Base-by-base conservation (phyloP, 2,113 vertebrate genomes). In the Salvator merianae region DNA sequence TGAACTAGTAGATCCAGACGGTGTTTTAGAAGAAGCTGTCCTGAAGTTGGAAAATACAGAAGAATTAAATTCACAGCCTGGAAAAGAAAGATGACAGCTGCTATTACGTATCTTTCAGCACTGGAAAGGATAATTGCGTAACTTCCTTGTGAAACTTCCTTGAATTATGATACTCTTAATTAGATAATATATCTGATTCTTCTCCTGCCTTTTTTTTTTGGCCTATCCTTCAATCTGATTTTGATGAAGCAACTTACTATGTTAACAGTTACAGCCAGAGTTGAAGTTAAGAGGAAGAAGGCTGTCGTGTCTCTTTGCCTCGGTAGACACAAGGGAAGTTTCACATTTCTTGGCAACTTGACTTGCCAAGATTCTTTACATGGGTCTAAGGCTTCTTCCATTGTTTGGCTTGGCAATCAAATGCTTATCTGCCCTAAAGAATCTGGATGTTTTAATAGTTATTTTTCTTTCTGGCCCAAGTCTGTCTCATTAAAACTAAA, bases 1-100 rank as follows among this genome's bases (percentile, higher is more conserved):
- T 30, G 91, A 95, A 70, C 88, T 99, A 73, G 84, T 92, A 18
- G 95, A 99, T 85, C 93, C 96, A n/a, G 86, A 95, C 1, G 90
- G 90, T 3, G 95, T 97, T 82, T 88, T 97, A 84, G 89, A 91
- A 84, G 94, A 96, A 76, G 95, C 96, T 1, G 30, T 36, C 72
- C 93, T 76, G 2, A 81, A 24, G 38, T 88, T 95, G 90, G 85
- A 88, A 13, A 81, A 91, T 47, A 87, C 76, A 22, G 40, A 87
- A 7, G 83, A 87, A 63, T 3, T 32, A 5, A 34, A 18, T 12
- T n/a, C 34, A 9, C 75, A 43, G 66, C 36, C 36, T 26, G 20
- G 28, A 89, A 89, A 73, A 81, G 62, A 55, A 20, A 0, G 26
- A 81, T 36, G 43, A 36, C 26, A 65, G 36, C 72, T 22, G 69